These are phyloP conservation scores for Antrozous pallidus DNA, from an alignment of 2,797 vertebrate genomes.

Conservation along the genomic window DNA sequence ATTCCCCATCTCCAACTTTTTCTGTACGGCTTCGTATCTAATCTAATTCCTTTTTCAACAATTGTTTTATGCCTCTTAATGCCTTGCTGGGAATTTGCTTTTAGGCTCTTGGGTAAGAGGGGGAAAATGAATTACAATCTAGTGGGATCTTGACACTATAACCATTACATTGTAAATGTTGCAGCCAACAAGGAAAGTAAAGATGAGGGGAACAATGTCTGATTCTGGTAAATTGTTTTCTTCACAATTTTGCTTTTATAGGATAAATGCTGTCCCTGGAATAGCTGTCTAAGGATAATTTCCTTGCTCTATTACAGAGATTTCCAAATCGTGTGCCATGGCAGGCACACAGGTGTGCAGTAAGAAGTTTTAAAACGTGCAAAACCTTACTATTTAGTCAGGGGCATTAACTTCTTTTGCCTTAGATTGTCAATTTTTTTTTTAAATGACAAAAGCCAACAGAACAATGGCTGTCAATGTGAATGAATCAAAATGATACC, in stretches of 20 bases:
- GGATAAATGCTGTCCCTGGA: conserved; percentile 33
- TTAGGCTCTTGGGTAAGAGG: conserved; percentile 54
- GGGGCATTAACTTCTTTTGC: background rate
- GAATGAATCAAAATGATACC: background rate
- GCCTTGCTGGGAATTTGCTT: conserved; percentile 68
- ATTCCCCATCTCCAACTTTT: conserved; percentile 71
- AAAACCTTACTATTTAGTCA: background rate
- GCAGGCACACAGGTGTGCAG: background rate
- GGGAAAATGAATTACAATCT: conserved; percentile 67
- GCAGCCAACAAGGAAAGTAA: background rate
- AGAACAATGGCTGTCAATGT: background rate
- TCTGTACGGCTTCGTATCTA: conserved; percentile 70
- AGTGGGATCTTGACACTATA: conserved; percentile 57
- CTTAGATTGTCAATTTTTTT: background rate
- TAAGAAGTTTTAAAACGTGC: background rate
- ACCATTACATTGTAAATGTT: background rate
- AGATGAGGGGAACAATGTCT: conserved; percentile 14
- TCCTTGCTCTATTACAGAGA: background rate
- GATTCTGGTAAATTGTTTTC: conserved; percentile 52
- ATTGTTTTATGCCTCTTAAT: conserved; percentile 68
- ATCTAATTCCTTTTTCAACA: conserved; percentile 69
- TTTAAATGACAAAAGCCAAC: background rate
- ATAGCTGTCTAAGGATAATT: conserved; percentile 19
- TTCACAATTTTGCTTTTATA: conserved; percentile 37
- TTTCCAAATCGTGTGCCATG: background rate